These are phyloP conservation scores for Madoqua kirkii DNA, from an alignment of 2,113 vertebrate genomes.

Conservation along the genomic window DNA sequence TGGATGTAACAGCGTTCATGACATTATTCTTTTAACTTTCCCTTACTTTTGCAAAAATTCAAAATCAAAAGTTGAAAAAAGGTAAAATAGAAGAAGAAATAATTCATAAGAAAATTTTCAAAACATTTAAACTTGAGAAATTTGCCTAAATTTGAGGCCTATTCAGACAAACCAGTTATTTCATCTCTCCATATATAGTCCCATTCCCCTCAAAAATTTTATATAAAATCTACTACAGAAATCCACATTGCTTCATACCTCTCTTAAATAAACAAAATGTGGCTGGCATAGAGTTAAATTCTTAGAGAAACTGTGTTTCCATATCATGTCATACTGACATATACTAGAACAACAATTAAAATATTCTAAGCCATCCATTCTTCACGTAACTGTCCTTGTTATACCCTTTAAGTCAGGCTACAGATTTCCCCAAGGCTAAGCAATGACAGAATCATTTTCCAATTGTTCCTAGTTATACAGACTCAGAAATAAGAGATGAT, in stretches of 20 bases:
- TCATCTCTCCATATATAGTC: background rate
- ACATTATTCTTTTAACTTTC: background rate
- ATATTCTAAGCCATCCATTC: constrained; percentile 36
- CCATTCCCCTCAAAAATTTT: background rate
- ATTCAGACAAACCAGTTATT: background rate
- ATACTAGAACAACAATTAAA: constrained; percentile 51
- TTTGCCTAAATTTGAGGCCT: background rate
- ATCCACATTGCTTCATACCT: background rate
- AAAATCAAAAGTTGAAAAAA: constrained; percentile 11
- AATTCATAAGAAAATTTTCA: background rate
- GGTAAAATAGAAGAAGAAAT: background rate
- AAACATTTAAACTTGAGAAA: background rate
- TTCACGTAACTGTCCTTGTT: background rate
- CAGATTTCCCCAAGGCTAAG: background rate
- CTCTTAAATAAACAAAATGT: background rate
- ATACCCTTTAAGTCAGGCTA: constrained; percentile 43
- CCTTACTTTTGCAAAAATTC: background rate
- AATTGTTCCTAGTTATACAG: constrained; percentile 19
- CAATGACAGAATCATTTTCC: constrained; percentile 29
- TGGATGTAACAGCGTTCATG: background rate
- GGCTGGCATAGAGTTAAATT: background rate
- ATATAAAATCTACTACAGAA: background rate
- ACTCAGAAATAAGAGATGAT: constrained; percentile 36
- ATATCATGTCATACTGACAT: constrained; percentile 1
- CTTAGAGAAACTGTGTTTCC: background rate